A percentile compares a stretch with the other conserved stretches of the same genome.
phyloP scores from a whole-genome alignment of 2,888 invertebrate genomes.

The Orthosia gracilis region DNA sequence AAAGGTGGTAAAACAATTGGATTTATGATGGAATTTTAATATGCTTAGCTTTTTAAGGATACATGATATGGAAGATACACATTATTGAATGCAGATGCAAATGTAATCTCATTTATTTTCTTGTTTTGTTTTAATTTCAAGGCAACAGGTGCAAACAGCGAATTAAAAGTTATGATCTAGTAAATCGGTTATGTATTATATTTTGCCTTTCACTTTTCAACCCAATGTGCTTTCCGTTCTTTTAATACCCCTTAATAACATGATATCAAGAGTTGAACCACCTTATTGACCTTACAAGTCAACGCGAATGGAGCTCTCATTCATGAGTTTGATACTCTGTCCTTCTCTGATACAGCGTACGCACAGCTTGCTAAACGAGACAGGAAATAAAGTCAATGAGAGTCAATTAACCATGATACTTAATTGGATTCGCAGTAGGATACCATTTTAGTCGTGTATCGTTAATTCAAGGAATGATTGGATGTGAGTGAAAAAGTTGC shows the following conservation, averaged over 20 bases:
- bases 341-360: slow-evolving; percentile 64
- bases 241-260: slow-evolving; percentile 71
- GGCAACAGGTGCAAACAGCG: background rate
- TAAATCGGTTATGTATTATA: slow-evolving; percentile 22
- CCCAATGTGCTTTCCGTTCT: slow-evolving; percentile 48
- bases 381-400: slow-evolving; percentile 77
- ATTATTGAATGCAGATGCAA: background rate
- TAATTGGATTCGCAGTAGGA: slow-evolving; percentile 68
- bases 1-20: background rate
- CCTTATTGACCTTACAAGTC: slow-evolving; percentile 86
- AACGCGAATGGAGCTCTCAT: slow-evolving; percentile 80
- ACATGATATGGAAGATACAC: background rate
- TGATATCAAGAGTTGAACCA: slow-evolving; percentile 80
- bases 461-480: slow-evolving; percentile 56
- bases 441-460: slow-evolving; percentile 50
- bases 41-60: background rate
- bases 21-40: background rate
- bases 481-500: slow-evolving; percentile 38
- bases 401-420: slow-evolving; percentile 74
- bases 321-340: slow-evolving; percentile 74
- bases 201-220: slow-evolving; percentile 45
- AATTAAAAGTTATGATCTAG: slow-evolving; percentile 1
- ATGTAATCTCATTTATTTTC: background rate
- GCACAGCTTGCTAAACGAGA: slow-evolving; percentile 66
- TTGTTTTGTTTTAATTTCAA: background rate